These are phyloP conservation scores for Halocaridina rubra DNA, from an alignment of 2,888 invertebrate species.

Conservation along the genomic window DNA sequence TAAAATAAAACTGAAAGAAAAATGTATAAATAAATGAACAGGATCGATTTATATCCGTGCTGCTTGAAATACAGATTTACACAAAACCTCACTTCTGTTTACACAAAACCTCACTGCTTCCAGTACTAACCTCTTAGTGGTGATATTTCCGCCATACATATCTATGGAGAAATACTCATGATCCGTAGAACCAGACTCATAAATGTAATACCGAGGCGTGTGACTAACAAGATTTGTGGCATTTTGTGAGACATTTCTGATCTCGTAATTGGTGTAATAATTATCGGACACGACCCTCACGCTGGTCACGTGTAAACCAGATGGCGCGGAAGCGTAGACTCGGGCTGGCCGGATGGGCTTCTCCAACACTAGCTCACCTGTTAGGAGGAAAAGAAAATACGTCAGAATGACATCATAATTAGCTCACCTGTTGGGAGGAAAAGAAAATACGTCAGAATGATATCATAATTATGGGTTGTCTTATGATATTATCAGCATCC, in stretches of 20 bases:
- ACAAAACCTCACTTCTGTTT: too few species aligned
- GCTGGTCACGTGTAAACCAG: conserved; percentile 20
- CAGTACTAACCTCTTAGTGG: conserved; percentile 15
- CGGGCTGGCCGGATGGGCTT: not conserved
- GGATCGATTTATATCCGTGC: too few species aligned
- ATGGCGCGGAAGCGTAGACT: conserved; percentile 32
- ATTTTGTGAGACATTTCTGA: not conserved
- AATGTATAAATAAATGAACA: too few species aligned
- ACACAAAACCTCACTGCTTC: too few species aligned
- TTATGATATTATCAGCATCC: too few species aligned
- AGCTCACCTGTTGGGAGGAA: not conserved
- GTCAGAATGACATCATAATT: not conserved
- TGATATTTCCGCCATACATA: conserved; percentile 3
- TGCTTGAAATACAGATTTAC: too few species aligned
- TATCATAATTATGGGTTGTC: not conserved
- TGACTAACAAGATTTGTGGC: not conserved
- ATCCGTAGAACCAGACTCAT: not conserved
- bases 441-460: not conserved
- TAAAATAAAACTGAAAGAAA: too few species aligned
- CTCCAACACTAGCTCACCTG: not conserved
- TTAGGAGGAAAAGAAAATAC: not conserved
- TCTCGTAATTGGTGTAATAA: not conserved
- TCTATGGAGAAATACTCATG: conserved; percentile 26
- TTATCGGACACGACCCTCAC: not conserved
- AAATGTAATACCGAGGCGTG: conserved; percentile 15